Base-by-base conservation (phyloP, 53 echinoderm and acorn worm genomes). In the Actinopyga echinites region DNA sequence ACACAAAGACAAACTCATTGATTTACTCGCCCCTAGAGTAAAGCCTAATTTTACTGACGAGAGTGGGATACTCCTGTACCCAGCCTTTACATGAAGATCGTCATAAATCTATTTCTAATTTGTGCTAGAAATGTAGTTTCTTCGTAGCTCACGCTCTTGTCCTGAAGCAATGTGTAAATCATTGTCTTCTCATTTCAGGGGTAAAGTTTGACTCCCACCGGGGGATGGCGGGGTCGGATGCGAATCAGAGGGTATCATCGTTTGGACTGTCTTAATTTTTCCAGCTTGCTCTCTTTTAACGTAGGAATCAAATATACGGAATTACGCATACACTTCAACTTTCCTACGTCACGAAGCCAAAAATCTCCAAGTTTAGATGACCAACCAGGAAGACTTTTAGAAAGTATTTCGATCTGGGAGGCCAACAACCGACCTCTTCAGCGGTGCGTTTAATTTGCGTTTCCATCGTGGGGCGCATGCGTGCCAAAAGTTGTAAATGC, bases 101-200 rank as follows among this genome's bases (percentile, higher is more conserved):
- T 74, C 74, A 23, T 74, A 74, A 74, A 74, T 74, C 74, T 74
- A 74, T 74, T 74, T 74, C 74, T 44, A 45, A 74, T 74, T 37
- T 74, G 43, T 74, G 53, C 74, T 74, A 53, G 53, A 74, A 74
- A 49, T 74, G 74, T 44, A 62, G 28, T 44, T 74, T 43, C 44
- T 21, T 74, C 53, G 23, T 23, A 24, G 45, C 43, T 44, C 42
- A 74, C 29, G 15, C 53, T 24, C 43, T 74, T 36, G 33, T 74
- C 43, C 24, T 24, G 49, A n/a, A 44, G 37, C 74, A 43, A 53
- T 49, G 53, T 74, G 74, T 74, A 74, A 74, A 74, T 74, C 74
- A 74, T 74, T 74, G 35, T 40, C 33, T 34, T 34, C 33, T 66
- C 10, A 30, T 66, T 66, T 34, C 66, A 36, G 30, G 66, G n/a